phyloP scores from a whole-genome alignment of 2,113 vertebrate genomes.

The Thalassoma bifasciatum region DNA sequence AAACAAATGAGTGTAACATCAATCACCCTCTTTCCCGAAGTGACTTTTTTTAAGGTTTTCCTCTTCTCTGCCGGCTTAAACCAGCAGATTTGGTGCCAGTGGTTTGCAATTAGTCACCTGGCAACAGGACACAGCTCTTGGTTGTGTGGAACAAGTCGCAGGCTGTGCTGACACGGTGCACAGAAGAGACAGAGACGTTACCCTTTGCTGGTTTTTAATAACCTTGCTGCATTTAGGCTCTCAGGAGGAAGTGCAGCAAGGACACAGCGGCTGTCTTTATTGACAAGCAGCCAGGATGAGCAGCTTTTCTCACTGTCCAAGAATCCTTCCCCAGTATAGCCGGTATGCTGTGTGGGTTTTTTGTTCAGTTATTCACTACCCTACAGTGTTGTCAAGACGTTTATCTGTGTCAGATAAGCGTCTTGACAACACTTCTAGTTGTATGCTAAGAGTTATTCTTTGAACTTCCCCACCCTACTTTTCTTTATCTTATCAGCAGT shows the following conservation, averaged over 20 bases:
- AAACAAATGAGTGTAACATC: neutral
- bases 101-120: slow-evolving; percentile 64
- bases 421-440: slow-evolving; percentile 12
- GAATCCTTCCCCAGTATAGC: neutral
- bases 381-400: too few relatives aligned
- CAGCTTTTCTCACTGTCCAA: slow-evolving; percentile 13
- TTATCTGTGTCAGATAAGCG: slow-evolving; percentile 4
- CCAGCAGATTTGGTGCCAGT: slow-evolving; percentile 14
- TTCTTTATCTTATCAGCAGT: slow-evolving; percentile 44
- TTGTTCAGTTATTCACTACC: neutral
- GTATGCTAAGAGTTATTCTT: slow-evolving; percentile 1
- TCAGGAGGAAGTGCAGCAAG: slow-evolving; percentile 11
- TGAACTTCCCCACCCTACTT: slow-evolving; percentile 6
- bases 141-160: slow-evolving; percentile 21
- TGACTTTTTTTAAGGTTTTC: slow-evolving; percentile 22
- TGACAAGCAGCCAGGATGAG: slow-evolving; percentile 25
- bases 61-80: slow-evolving; percentile 35
- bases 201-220: slow-evolving; percentile 45
- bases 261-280: slow-evolving; percentile 16
- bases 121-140: slow-evolving; percentile 52
- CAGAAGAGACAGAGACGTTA: slow-evolving; percentile 30
- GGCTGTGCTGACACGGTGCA: slow-evolving; percentile 37
- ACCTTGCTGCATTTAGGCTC: slow-evolving; percentile 33
- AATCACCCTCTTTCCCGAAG: neutral
- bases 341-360: neutral